These are phyloP conservation scores for Callyntrura sp. DNA, from an alignment of 2,888 invertebrate species.

Conservation along the genomic window DNA sequence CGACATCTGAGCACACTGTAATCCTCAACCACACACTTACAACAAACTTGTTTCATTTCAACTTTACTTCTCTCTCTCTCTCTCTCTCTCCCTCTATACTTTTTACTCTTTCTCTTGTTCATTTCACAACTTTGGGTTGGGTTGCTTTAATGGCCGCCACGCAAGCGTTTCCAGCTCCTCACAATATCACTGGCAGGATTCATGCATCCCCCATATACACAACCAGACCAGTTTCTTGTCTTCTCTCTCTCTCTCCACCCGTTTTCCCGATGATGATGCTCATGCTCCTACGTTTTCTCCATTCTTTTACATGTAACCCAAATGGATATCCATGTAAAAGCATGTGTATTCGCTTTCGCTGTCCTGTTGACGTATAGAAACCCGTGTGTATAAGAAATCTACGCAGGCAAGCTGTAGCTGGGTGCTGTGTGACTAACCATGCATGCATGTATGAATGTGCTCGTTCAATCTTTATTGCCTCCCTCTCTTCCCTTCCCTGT, in stretches of 20 bases:
- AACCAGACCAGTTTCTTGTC: slow-evolving; percentile 42
- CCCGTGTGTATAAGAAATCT: no score
- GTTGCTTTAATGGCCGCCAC: slow-evolving; percentile 83
- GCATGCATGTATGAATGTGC: slow-evolving; percentile 27
- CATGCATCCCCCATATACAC: slow-evolving; percentile 15
- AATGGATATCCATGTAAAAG: no score
- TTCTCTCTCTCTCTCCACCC: slow-evolving; percentile 11
- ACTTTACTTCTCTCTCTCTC: slow-evolving; percentile 24
- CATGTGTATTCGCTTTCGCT: background rate
- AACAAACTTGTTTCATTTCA: slow-evolving; percentile 53
- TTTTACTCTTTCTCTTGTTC: slow-evolving; percentile 57
- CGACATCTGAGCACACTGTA: background rate
- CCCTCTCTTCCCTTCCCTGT: slow-evolving; percentile 49
- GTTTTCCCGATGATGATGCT: slow-evolving; percentile 59
- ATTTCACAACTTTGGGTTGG: slow-evolving; percentile 63
- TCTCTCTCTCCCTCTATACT: no score
- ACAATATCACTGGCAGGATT: slow-evolving; percentile 68
- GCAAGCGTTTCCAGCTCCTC: slow-evolving; percentile 83
- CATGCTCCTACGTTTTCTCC: slow-evolving; percentile 65
- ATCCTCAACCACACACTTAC: slow-evolving; percentile 23
- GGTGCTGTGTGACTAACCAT: no score
- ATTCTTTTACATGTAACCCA: no score
- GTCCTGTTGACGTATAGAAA: background rate
- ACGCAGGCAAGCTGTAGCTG: background rate
- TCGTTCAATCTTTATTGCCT: slow-evolving; percentile 18